Percentiles rank a stretch among this genome's conserved stretches.
These are phyloP conservation scores for Ischnus inquisitorius DNA, from an alignment of 2,888 invertebrate genomes.

Conservation along the genomic window DNA sequence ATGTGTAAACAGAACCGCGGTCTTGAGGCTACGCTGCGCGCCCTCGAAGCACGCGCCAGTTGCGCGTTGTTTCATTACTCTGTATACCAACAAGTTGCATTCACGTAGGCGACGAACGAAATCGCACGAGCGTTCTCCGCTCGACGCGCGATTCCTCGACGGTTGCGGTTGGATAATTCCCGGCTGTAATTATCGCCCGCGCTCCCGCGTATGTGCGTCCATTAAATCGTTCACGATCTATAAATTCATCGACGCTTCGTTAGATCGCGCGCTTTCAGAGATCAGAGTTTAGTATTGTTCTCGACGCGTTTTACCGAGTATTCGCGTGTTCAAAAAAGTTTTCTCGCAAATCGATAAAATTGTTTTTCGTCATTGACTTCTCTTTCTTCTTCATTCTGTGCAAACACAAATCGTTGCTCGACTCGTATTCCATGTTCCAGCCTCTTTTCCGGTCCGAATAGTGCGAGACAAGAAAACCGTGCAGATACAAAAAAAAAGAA, in stretches of 20 bases:
- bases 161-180: constrained; percentile 67
- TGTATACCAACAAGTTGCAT: constrained; percentile 12
- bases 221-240: constrained; percentile 63
- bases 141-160: constrained; percentile 28
- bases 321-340: too few relatives aligned
- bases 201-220: constrained; percentile 45
- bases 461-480: too few relatives aligned
- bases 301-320: background rate
- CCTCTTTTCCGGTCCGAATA: too few relatives aligned
- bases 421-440: too few relatives aligned
- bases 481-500: too few relatives aligned
- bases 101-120: constrained; percentile 51
- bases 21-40: constrained; percentile 23
- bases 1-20: constrained; percentile 66
- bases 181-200: constrained; percentile 68
- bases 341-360: too few relatives aligned
- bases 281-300: background rate
- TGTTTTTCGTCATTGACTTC: too few relatives aligned
- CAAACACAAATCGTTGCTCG: too few relatives aligned
- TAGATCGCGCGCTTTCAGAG: constrained; percentile 11
- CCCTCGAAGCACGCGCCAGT: constrained; percentile 13
- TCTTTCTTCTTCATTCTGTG: too few relatives aligned
- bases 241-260: constrained; percentile 66
- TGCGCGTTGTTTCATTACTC: constrained; percentile 35
- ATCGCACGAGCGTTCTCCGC: constrained; percentile 21